Evolutionary conservation across 2,888 invertebrate genomes (phyloP), one percentile per base, ranked within the genome.

Genomic region (Macrosoma leucophasiata): DNA sequence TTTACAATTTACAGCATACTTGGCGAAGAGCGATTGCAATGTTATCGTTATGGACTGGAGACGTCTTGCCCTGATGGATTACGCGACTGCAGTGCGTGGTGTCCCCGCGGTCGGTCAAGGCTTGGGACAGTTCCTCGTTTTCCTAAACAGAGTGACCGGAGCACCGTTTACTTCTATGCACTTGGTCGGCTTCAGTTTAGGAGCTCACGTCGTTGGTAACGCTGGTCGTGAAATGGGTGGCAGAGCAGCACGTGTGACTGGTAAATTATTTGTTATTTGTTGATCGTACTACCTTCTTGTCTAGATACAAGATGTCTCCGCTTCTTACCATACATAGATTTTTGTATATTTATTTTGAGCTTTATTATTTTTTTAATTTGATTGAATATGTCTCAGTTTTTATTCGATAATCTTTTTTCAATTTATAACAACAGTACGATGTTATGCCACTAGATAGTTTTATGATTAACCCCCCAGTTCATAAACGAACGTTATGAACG

Each of bases 121-220:
- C 1, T 35, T 71, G 3, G 70, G 66, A 11, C 51, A 54, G 28
- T 68, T 71, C 41, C 25, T 72, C 12, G 41, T 41, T 6, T 65
- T 52, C 48, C 33, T 73, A 1, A 48, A 43, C 35, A 22, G 17
- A 0, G 43, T 41, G 1, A 55, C 61, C 12, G 66, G 64, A 0
- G 52, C 49, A 3, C 37, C 48, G 0, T 52, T 43, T 12, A 39
- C 39, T n/a, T 40, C 39, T 3, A 55, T 71, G 37, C 73, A 73
- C 33, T 37, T 73, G 4, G 50, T 65, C 5, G 73, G 73, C 3
- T 66, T 67, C 51, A 68, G 70, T 33, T 50, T 72, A 33, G 73
- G 73, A 2, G 70, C 62, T 11, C 73, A 74, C 34, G 29, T 68
- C 2, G 69, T 63, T 15, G 73, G 69, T 0, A 62, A 59, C 17